Base-by-base conservation (phyloP, 1,140 invertebrate genomes). In the Drosophila murphyi region DNA sequence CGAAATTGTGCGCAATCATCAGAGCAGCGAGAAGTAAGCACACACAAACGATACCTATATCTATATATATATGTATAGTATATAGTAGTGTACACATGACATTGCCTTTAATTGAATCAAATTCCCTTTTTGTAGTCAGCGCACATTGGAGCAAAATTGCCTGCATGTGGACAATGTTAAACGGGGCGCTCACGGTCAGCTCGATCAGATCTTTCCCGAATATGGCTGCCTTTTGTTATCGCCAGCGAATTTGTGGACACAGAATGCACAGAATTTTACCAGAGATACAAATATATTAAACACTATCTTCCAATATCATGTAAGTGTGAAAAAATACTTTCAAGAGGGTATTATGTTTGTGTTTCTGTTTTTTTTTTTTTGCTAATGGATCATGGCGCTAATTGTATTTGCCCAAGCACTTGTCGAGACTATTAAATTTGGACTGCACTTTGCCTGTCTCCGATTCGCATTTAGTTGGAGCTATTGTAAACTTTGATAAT, bases 161-260 rank as follows among this genome's bases (percentile, higher is more conserved):
- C 94, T 98, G 43, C 97, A 97, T 90, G 95, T 99, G 45, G 97
- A 98, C 85, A 95, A 95, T 67, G 94, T 97, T 2, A 96, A 96
- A 78, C 94, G 94, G 64, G 93, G 78, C 93, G 94, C 73, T 85
- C 83, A 89, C 52, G 72, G 76, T 31, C 93, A 73, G 91, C 93
- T 91, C 89, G 92, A 85, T 83, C 95, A 93, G 82, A 93, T 97
- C 67, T 93, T 98, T 32, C 98, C 98, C 0, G 96, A 98, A 91
- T 98, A 98, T 91, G 96, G 95, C 91, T 99, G 98, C 92, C 93
- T 99, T 0, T 93, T 98, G n/a, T 92, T 99, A 0, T 99, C 98
- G 3, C 98, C 98, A 0, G 97, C 97, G 0, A 98, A 98, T 93
- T 94, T 99, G 32, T 99, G 98, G 98, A 95, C 96, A 69, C 95